These are phyloP conservation scores for Neosilurus mollespiculum DNA, from an alignment of 2,797 vertebrate genomes.

Conservation along the genomic window DNA sequence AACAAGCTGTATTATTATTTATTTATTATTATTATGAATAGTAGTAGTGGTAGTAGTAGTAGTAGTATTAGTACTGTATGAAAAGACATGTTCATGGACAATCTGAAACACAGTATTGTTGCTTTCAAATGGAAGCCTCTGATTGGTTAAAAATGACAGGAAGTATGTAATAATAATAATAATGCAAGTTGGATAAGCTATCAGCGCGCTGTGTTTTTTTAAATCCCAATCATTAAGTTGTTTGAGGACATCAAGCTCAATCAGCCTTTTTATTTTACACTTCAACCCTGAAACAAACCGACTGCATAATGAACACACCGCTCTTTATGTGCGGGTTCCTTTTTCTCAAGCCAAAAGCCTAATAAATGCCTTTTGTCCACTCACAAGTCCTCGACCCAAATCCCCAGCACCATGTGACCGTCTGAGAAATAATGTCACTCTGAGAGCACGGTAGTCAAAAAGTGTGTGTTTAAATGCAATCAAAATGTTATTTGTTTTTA, in stretches of 20 bases:
- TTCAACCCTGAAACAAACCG: too few relatives aligned
- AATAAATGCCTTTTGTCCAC: constrained; percentile 21
- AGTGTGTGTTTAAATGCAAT: not conserved
- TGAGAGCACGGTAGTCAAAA: not conserved
- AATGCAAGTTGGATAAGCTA: not conserved
- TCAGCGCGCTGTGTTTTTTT: not conserved
- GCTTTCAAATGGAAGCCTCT: not conserved
- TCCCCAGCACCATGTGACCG: constrained; percentile 22
- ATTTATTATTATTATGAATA: too few relatives aligned
- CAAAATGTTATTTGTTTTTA: not conserved
- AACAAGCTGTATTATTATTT: not conserved
- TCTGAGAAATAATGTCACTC: not conserved
- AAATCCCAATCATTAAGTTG: not conserved
- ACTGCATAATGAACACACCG: not conserved
- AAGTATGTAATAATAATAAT: not conserved
- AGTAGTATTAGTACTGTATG: not conserved
- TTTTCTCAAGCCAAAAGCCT: constrained; percentile 2
- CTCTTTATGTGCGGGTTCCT: not conserved
- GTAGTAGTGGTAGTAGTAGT: too few relatives aligned
- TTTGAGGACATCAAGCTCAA: not conserved
- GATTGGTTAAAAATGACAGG: not conserved
- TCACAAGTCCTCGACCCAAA: constrained; percentile 4
- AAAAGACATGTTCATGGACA: not conserved
- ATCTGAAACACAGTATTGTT: not conserved
- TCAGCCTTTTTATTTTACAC: not conserved